These are phyloP conservation scores for Empis livida DNA, from an alignment of 2,888 invertebrate genomes.

Conservation along the genomic window DNA sequence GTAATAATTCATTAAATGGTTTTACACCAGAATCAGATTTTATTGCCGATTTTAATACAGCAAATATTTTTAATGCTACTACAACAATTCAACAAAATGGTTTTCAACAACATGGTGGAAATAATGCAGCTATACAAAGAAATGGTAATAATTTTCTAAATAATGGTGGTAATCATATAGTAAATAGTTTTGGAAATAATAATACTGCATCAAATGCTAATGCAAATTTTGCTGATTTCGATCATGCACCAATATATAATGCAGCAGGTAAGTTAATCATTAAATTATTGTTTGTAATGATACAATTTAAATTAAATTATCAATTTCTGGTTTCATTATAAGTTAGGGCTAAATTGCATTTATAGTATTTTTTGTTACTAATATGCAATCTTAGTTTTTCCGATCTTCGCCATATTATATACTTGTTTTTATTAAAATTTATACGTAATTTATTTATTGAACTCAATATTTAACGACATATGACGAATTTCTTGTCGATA, in stretches of 20 bases:
- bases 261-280: slow-evolving; percentile 35
- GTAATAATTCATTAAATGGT: slow-evolving; percentile 31
- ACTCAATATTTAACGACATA: too few relatives aligned
- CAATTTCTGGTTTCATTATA: too few relatives aligned
- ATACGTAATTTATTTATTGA: too few relatives aligned
- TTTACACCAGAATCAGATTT: slow-evolving; percentile 41
- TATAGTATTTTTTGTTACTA: too few relatives aligned
- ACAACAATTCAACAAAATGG: slow-evolving; percentile 11
- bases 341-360: too few relatives aligned
- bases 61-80: slow-evolving; percentile 54
- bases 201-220: slow-evolving; percentile 17
- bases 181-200: slow-evolving; percentile 8
- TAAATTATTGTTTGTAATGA: too few relatives aligned
- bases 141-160: slow-evolving; percentile 14
- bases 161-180: slow-evolving; percentile 8
- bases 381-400: too few relatives aligned
- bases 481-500: too few relatives aligned
- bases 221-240: slow-evolving; percentile 56
- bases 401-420: too few relatives aligned
- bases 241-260: slow-evolving; percentile 56
- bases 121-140: slow-evolving; percentile 14
- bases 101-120: slow-evolving; percentile 23
- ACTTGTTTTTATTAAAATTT: too few relatives aligned
- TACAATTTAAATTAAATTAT: too few relatives aligned
- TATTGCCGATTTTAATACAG: slow-evolving; percentile 58